Percentiles rank a stretch among this genome's conserved stretches.
Evolutionary conservation across 2,888 invertebrate genomes (phyloP).

Genomic region (Zhuqinia jingwanae): DNA sequence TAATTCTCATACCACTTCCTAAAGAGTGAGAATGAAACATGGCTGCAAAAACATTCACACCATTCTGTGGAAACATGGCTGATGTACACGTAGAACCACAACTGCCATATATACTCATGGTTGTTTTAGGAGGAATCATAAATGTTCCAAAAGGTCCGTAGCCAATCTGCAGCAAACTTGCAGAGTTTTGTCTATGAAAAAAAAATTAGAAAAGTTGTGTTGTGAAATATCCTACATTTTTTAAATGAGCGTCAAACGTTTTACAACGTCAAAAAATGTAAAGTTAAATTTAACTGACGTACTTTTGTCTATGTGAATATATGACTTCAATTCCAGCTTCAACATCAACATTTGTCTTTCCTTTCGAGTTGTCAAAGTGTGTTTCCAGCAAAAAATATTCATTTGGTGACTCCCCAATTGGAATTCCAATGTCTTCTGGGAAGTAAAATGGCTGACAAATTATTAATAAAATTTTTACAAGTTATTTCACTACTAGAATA

Average conservation of each 20-base stretch:
- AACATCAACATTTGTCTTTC: conserved; percentile 34
- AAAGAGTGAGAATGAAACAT: conserved; percentile 62
- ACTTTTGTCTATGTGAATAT: conserved; percentile 57
- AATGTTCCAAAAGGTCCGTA: conserved; percentile 62
- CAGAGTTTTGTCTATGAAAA: conserved; percentile 11
- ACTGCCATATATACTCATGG: conserved; percentile 50
- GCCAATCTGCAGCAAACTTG: conserved; percentile 58
- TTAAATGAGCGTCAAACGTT: too few species aligned
- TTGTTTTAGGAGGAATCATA: conserved; percentile 59
- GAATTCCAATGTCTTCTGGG: conserved; percentile 69
- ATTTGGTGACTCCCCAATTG: conserved; percentile 52
- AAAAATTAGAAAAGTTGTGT: too few species aligned
- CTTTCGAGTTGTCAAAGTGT: conserved; percentile 58
- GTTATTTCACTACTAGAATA: too few species aligned
- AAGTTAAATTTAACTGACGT: background rate
- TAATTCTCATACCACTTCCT: conserved; percentile 57
- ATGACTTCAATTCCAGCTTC: conserved; percentile 65
- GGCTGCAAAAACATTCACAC: conserved; percentile 55
- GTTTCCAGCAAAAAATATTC: conserved; percentile 66
- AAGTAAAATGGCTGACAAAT: conserved; percentile 66
- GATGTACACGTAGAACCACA: conserved; percentile 61
- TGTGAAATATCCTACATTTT: too few species aligned
- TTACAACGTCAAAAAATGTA: background rate
- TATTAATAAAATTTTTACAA: too few species aligned
- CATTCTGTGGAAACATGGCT: conserved; percentile 52